phyloP scores from a whole-genome alignment of 2,113 vertebrate genomes.

The Gallinago media region DNA sequence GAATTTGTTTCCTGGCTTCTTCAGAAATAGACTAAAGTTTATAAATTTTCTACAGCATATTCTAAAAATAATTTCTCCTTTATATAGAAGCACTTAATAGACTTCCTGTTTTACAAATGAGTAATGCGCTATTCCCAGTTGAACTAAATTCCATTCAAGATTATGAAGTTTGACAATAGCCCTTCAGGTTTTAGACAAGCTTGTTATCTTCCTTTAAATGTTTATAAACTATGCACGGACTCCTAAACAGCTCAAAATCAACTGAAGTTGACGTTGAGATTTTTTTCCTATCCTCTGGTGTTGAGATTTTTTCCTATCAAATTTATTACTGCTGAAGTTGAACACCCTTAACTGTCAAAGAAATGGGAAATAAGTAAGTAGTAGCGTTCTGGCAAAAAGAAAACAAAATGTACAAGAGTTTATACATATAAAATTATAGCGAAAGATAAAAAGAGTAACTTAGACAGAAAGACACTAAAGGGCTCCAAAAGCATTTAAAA shows the following conservation, averaged over 20 bases:
- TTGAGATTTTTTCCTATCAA: background rate
- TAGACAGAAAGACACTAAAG: background rate
- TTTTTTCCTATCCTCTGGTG: background rate
- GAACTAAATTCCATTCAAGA: background rate
- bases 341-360: background rate
- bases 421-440: background rate
- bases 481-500: background rate
- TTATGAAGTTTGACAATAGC: background rate
- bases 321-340: background rate
- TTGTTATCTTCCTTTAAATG: background rate
- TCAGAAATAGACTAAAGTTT: slow-evolving; percentile 3
- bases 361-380: background rate
- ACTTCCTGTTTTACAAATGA: slow-evolving; percentile 30
- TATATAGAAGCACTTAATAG: slow-evolving; percentile 3
- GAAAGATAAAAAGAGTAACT: background rate
- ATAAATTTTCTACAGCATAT: background rate
- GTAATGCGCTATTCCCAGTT: background rate
- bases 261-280: background rate
- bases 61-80: slow-evolving; percentile 50
- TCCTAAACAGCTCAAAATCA: background rate
- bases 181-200: background rate
- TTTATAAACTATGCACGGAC: background rate
- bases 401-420: background rate
- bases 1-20: background rate
- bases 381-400: background rate